A percentile compares a stretch with the other conserved stretches of the same genome.
phyloP scores from a whole-genome alignment of 2,888 invertebrate genomes.

The Lasioglossum figueresi region DNA sequence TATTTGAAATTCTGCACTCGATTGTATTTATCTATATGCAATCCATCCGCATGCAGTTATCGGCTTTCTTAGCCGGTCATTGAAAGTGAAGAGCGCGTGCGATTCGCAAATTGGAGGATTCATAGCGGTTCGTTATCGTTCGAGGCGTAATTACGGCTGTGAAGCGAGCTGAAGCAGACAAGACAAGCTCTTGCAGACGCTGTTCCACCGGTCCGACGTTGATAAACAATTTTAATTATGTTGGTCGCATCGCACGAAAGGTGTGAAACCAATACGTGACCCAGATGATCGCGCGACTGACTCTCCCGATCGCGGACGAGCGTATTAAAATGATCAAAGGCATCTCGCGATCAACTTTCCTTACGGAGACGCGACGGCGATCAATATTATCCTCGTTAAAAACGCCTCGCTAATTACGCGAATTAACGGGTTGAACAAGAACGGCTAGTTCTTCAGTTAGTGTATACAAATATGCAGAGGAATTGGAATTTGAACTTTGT shows the following conservation, averaged over 20 bases:
- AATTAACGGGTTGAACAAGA: background rate
- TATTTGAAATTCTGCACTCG: background rate
- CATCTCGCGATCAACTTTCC: background rate
- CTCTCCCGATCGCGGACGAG: background rate
- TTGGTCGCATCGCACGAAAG: background rate
- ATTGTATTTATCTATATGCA: background rate
- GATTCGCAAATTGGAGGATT: constrained; percentile 6
- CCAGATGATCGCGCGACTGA: constrained; percentile 9
- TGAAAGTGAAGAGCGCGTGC: background rate
- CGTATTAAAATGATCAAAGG: constrained; percentile 25
- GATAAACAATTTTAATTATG: constrained; percentile 23
- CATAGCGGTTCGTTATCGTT: constrained; percentile 14
- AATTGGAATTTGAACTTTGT: background rate
- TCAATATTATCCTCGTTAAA: background rate
- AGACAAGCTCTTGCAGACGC: background rate
- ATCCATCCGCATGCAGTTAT: background rate
- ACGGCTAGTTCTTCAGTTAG: too few relatives aligned
- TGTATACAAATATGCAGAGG: too few relatives aligned
- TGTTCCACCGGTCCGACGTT: background rate
- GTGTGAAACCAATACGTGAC: constrained; percentile 23
- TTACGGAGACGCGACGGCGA: background rate
- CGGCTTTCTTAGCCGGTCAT: background rate
- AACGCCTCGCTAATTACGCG: background rate
- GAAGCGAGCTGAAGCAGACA: background rate
- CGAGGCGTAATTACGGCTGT: constrained; percentile 7